Evolutionary conservation across 2,797 vertebrate species (phyloP), one percentile per base, ranked within the genome.

Genomic region (Lagorchestes hirsutus): DNA sequence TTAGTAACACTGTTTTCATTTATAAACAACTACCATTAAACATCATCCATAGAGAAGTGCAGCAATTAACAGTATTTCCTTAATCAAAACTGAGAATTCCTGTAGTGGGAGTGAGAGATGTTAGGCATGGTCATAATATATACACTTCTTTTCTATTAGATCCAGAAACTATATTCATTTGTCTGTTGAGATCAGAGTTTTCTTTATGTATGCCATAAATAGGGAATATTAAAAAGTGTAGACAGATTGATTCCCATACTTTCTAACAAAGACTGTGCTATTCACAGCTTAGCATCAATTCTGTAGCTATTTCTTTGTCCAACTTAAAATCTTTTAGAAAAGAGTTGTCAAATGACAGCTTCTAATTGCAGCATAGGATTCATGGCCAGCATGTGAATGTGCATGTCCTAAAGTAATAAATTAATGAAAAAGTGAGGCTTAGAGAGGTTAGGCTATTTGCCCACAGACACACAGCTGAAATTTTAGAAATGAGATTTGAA

Each of bases 11-110:
- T 94, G 4, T 16, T 46, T 95, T 90, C 91, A 16, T 57, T 93
- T 56, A 92, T 92, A 87, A 87, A 87, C 74, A 87, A 50, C 74
- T 87, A 46, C 40, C 24, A 87, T 46, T 27, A 87, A 87, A 46
- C 40, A 87, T 27, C 29, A 96, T 90, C 11, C 58, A 94, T 94
- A 90, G 27, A 55, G n/a, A 58, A 94, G 90, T 50, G n/a, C 6
- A 31, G 59, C 55, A 91, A 3, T 55, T 56, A 92, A 54, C 9
- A 22, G 67, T 94, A 92, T 96, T 55, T 94, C 31, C 52, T 90
- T 62, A 74, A 57, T 55, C 54, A 95, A 95, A 92, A 27, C 92
- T 24, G 55, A 94, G 40, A 54, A 11, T 54, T 74, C 62, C 54
- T n/a, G 31, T 2, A 94, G 31, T n/a, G 90, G 31, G 27, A 28